Conservation (phyloP, 2,113 vertebrate species). For the Sardina pilchardus region DNA sequence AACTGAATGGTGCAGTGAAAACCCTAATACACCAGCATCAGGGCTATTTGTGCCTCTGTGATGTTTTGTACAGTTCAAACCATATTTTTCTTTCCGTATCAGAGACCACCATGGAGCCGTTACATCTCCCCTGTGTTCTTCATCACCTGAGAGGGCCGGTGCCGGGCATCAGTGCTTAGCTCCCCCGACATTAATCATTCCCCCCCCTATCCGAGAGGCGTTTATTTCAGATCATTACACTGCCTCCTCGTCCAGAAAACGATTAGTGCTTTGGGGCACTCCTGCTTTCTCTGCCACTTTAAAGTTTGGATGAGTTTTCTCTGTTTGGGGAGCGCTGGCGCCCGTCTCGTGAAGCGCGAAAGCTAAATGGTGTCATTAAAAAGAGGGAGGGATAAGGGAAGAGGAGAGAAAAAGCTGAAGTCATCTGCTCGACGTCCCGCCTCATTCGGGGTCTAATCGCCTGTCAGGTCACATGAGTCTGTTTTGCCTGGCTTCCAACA, state of each 20-base stretch:
- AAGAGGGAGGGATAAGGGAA: constrained; percentile 19
- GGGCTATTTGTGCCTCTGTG: not conserved
- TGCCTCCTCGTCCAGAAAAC: constrained; percentile 39
- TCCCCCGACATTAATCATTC: constrained; percentile 36
- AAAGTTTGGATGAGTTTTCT: constrained; percentile 47
- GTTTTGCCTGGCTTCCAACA: not conserved
- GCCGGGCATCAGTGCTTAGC: not conserved
- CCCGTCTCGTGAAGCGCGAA: constrained; percentile 27
- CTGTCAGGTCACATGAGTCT: constrained; percentile 35
- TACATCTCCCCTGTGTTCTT: not conserved
- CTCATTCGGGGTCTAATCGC: constrained; percentile 36
- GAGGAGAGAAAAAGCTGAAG: constrained; percentile 16
- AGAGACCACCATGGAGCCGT: not conserved
- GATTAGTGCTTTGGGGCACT: constrained; percentile 35
- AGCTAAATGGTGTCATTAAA: constrained; percentile 42
- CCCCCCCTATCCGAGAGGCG: constrained; percentile 17
- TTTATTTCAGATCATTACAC: constrained; percentile 44
- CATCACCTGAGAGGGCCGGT: constrained; percentile 34
- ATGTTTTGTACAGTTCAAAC: not conserved
- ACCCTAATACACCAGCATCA: not conserved
- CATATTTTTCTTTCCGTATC: not conserved
- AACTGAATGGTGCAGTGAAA: not conserved
- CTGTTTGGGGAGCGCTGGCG: constrained; percentile 14
- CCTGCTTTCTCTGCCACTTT: constrained; percentile 36
- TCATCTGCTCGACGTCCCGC: constrained; percentile 17